Evolutionary conservation across 1,140 invertebrate genomes (phyloP), one percentile per base, ranked within the genome.

Genomic region (Drosophila azteca): DNA sequence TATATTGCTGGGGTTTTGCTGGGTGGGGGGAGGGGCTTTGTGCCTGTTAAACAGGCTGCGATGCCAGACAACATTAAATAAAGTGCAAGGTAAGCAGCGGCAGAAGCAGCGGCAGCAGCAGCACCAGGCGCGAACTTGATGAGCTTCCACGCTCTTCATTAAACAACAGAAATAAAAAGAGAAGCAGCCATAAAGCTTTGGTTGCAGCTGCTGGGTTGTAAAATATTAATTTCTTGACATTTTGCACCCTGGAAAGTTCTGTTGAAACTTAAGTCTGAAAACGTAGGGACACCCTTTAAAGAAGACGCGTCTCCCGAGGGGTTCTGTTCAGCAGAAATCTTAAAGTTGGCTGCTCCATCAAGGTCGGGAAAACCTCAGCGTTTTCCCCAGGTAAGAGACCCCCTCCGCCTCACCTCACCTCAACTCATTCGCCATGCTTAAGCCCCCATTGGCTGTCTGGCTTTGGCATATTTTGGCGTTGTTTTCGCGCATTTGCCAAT

Each of bases 401-500:
- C 24, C 4, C 5, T 26, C 24, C 26, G 26, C 26, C 26, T 6
- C 26, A 29, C 1, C 26, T 7, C 26, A 39, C 35, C 39, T 2
- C 11, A 26, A 3, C 3, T 6, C 24, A 6, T 26, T 5, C 20
- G 17, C 7, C 8, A 9, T 15, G 2, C 54, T 67, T 17, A 22
- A 70, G 60, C 20, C 17, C 50, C 50, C 13, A 13, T 11, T 39
- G 9, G 11, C 11, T 35, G 35, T 35, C 35, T 35, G 35, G 44
- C 29, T 31, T 58, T 69, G 17, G 41, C 43, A 69, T 65, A 68
- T 43, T 70, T 69, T 29, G 51, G 26, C 44, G 45, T 46, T 69
- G 65, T 69, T 69, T 58, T 48, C 65, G 51, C 64, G 60, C 69
- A 61, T 75, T 84, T 84, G 45, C 54, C 73, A 81, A 84, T 84